Evolutionary conservation across 1,140 invertebrate genomes (phyloP), one percentile per base, ranked within the genome.

Genomic region (Atta texana): DNA sequence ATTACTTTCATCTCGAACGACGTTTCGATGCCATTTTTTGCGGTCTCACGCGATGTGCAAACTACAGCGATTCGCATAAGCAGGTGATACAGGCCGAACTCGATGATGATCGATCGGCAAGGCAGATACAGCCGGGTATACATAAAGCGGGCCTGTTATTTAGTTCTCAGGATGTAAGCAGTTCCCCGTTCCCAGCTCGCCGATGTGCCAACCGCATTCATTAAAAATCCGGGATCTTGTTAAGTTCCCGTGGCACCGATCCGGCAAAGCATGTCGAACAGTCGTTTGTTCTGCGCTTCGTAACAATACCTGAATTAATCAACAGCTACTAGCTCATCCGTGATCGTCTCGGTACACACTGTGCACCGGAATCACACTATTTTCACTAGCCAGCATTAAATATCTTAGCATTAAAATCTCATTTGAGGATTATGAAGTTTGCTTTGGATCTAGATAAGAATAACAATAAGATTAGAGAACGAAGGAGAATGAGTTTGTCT

Each of bases 211-310:
- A 88, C 86, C 71, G 86, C 85, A 84, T 92, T 92, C 91, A 92
- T 92, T 92, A 92, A 91, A 86, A 88, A 91, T 92, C 88, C 77
- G 87, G 76, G 75, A 89, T 92, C 90, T 91, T 74, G 89, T 87
- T 86, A 88, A 87, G 91, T 91, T 91, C 89, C 90, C 91, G 91
- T 90, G 91, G 88, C 89, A 90, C 90, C 86, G 88, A 90, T 91
- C 89, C 89, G 85, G 61, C 24, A 89, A 89, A 87, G 61, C 89
- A 82, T 89, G 82, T 87, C 87, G 82, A 82, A 77, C 76, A 53
- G 59, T 49, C 69, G 74, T 87, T 89, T 91, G 82, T 87, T 89
- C 88, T 66, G 53, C 34, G 21, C 69, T 85, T 81, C 82, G 69
- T 74, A 76, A 90, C 69, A 86, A 88, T 89, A 82, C 34, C 39